Base-by-base conservation (phyloP, 2,113 vertebrate species). In the Cacatua alba region DNA sequence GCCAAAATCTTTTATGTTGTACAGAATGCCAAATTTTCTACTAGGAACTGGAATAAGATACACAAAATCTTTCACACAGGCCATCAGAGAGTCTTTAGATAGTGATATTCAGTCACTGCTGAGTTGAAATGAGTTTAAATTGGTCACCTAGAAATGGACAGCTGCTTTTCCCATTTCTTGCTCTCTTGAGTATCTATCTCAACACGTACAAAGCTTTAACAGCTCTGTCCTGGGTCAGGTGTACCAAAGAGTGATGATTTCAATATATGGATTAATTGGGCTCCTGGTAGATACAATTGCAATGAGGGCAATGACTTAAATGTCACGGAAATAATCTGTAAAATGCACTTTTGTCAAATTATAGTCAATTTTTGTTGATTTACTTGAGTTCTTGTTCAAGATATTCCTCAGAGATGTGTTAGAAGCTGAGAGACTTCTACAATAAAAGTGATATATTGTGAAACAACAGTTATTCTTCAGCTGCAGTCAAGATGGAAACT, bases 381-480 rank as follows among this genome's bases (percentile, higher is more conserved):
- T 94, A 82, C 67, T 87, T 80, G 62, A 77, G 57, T 49, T n/a
- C 28, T 79, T 33, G 15, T 70, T 82, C 67, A 72, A 82, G 59
- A 74, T 90, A 85, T 48, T 94, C 53, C n/a, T 82, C 53, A 51
- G 84, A 86, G 43, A 92, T 63, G 19, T 72, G n/a, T 63, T 82
- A 53, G 63, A 90, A 82, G 59, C 71, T 86, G 48, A 95, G 46
- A 75, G 28, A 64, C 17, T 76, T 92, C 74, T 64, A 76, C 48
- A 65, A 62, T 94, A 92, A 94, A 96, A 95, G 24, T 97, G 24
- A 95, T 93, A 63, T 62, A 91, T 17, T 70, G 41, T 86, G 21
- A 69, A 93, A 59, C 31, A 94, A 82, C 48, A 91, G 25, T 75
- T 82, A 88, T 93, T 91, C 35, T 79, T 95, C 87, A 94, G 17